phyloP scores from a whole-genome alignment of 2,888 invertebrate species.

The Acrocera orbiculus region DNA sequence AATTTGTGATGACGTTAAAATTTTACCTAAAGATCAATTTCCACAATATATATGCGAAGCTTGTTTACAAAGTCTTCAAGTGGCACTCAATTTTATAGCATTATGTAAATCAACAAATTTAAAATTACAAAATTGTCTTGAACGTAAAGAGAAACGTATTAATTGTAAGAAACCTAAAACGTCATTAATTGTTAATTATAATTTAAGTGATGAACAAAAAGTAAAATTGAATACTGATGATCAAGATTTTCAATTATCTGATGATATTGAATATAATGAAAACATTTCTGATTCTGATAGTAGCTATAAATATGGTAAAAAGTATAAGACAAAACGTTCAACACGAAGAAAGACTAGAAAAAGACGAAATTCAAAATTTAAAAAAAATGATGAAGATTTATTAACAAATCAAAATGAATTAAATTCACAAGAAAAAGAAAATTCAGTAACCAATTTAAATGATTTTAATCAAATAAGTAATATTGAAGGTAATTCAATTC shows the following conservation, averaged over 20 bases:
- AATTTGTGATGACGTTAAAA: slow-evolving; percentile 27
- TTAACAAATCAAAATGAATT: no score
- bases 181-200: slow-evolving; percentile 27
- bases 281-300: slow-evolving; percentile 22
- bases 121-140: slow-evolving; percentile 27
- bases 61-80: slow-evolving; percentile 26
- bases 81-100: slow-evolving; percentile 26
- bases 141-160: no score
- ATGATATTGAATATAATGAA: slow-evolving; percentile 22
- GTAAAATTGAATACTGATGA: slow-evolving; percentile 24
- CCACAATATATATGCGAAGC: slow-evolving; percentile 29
- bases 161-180: no score
- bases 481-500: no score
- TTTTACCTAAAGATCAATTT: slow-evolving; percentile 28
- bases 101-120: slow-evolving; percentile 29
- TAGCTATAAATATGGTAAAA: slow-evolving; percentile 10
- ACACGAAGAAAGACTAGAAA: no score
- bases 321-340: no score
- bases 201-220: slow-evolving; percentile 13
- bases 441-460: no score
- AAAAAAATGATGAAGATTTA: no score
- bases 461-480: no score
- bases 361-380: no score
- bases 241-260: slow-evolving; percentile 28
- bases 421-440: no score